Conservation (phyloP, 2,113 vertebrate species). For the Chelonoidis abingdonii region DNA sequence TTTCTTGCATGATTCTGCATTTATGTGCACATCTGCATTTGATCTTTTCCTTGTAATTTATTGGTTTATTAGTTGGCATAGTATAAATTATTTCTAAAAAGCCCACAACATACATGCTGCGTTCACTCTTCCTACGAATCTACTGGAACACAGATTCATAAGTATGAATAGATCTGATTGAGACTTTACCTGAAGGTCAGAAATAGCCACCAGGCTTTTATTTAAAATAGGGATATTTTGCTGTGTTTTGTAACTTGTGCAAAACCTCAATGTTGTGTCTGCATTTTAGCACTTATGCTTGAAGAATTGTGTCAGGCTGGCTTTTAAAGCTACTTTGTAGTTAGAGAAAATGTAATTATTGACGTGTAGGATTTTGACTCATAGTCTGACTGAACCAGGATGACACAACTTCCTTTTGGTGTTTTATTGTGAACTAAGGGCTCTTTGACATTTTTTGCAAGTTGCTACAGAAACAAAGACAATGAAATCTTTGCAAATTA, state of each 20-base stretch:
- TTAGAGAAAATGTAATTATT: not conserved
- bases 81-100: not conserved
- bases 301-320: not conserved
- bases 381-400: not conserved
- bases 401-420: not conserved
- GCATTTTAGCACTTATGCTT: not conserved
- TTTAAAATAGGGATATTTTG: not conserved
- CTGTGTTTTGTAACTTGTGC: not conserved
- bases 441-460: not conserved
- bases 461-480: not conserved
- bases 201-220: not conserved
- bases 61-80: not conserved
- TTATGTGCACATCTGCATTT: not conserved
- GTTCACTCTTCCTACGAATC: not conserved
- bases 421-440: not conserved
- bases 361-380: not conserved
- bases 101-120: not conserved
- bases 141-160: not conserved
- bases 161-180: not conserved
- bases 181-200: not conserved
- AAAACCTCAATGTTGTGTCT: not conserved
- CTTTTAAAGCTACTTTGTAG: not conserved
- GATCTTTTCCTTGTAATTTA: not conserved
- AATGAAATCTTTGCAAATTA: not conserved
- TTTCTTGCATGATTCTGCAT: not conserved